Evolutionary conservation across 2,888 invertebrate species (phyloP).

Genomic region (Podabrus alpinus): DNA sequence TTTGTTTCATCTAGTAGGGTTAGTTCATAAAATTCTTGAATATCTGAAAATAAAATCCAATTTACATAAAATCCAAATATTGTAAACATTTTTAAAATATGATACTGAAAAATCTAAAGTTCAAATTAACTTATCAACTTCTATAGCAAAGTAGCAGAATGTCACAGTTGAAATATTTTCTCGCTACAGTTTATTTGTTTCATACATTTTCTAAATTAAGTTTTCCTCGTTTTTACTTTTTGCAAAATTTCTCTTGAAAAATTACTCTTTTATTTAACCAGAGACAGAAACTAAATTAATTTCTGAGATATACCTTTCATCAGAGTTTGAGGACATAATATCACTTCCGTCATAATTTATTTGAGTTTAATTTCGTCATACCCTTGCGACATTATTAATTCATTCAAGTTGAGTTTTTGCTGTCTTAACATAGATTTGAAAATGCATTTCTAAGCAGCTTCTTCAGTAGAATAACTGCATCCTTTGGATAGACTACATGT

Average conservation of each 20-base stretch:
- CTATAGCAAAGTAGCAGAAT: neutral
- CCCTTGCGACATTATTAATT: neutral
- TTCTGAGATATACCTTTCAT: neutral
- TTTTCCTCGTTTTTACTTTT: neutral
- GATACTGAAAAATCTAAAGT: neutral
- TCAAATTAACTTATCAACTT: neutral
- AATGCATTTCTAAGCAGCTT: no score
- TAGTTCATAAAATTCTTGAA: slow-evolving; percentile 98
- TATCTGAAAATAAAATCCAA: slow-evolving; percentile 71
- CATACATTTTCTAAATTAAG: neutral
- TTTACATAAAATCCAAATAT: neutral
- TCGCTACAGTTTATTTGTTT: neutral
- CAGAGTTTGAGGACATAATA: neutral
- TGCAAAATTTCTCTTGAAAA: neutral
- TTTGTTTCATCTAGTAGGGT: slow-evolving; percentile 95
- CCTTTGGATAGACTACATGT: no score
- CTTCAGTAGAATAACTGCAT: no score
- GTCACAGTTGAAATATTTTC: neutral
- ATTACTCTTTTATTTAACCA: neutral
- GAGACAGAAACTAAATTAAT: neutral
- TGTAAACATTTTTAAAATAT: neutral
- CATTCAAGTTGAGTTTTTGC: neutral
- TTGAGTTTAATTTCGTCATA: neutral
- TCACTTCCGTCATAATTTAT: neutral
- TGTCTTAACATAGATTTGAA: neutral